Percentiles rank a stretch among this genome's conserved stretches.
Evolutionary conservation across 2,113 vertebrate species (phyloP).

Genomic region (Mustela nigripes): DNA sequence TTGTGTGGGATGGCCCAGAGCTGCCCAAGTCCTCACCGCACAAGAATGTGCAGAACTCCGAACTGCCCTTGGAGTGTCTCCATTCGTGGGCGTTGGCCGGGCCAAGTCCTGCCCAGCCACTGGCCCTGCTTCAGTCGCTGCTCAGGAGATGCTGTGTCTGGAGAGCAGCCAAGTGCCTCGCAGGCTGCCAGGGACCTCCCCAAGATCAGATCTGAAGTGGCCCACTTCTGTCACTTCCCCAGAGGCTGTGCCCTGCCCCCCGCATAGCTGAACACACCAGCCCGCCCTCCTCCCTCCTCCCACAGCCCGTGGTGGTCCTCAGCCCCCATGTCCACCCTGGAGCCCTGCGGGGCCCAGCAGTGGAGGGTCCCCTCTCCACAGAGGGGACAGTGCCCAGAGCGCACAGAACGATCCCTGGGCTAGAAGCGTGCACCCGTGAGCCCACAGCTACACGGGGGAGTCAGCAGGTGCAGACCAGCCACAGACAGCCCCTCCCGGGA

Average conservation of each 20-base stretch:
- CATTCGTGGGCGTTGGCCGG: not conserved
- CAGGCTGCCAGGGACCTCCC: not conserved
- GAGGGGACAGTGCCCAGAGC: not conserved
- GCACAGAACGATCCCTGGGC: too few relatives aligned
- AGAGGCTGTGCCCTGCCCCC: not conserved
- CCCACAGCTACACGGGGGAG: too few relatives aligned
- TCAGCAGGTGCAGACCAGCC: not conserved
- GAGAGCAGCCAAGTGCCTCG: not conserved
- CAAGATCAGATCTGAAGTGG: not conserved
- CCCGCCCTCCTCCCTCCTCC: not conserved
- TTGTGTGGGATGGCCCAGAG: rapidly evolving
- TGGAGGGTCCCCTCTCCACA: too few relatives aligned
- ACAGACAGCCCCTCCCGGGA: rapidly evolving
- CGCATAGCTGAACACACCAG: not conserved
- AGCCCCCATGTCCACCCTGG: not conserved
- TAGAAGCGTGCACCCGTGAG: not conserved
- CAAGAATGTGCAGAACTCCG: not conserved
- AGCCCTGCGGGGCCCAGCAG: too few relatives aligned
- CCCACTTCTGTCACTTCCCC: not conserved
- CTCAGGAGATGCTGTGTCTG: not conserved
- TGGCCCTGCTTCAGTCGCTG: not conserved
- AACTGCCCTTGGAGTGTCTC: not conserved
- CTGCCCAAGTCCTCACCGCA: not conserved
- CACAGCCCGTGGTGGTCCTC: not conserved
- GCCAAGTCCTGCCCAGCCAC: not conserved